A percentile compares a stretch with the other conserved stretches of the same genome.
phyloP scores from a whole-genome alignment of 2,888 invertebrate species.

The Clunio marinus region DNA sequence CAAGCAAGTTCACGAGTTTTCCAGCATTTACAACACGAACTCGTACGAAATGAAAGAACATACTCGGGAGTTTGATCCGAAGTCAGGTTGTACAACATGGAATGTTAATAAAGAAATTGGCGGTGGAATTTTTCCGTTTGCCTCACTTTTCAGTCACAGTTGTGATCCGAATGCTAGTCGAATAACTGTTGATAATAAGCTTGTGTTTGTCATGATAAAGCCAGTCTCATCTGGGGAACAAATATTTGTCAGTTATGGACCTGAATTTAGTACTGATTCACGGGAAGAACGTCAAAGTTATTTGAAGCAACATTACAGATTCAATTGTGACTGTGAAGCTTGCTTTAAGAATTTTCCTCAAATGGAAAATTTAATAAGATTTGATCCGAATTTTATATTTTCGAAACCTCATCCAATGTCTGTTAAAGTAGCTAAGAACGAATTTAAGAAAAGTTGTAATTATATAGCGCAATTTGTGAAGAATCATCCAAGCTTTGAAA shows the following conservation, averaged over 20 bases:
- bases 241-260: constrained; percentile 78
- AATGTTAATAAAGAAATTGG: not conserved
- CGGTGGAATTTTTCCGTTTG: constrained; percentile 49
- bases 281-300: constrained; percentile 56
- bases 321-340: constrained; percentile 71
- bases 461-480: not conserved
- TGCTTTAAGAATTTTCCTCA: constrained; percentile 67
- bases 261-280: constrained; percentile 46
- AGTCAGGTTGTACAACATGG: too few relatives aligned
- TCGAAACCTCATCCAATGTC: not conserved
- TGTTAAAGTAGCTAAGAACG: not conserved
- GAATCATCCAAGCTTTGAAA: not conserved
- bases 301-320: constrained; percentile 67
- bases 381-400: not conserved
- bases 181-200: not conserved
- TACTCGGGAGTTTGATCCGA: not conserved
- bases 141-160: constrained; percentile 80
- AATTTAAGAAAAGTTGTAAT: not conserved
- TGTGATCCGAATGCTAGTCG: constrained; percentile 71
- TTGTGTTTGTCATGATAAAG: constrained; percentile 56
- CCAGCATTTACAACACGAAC: constrained; percentile 1
- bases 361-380: not conserved
- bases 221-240: constrained; percentile 68
- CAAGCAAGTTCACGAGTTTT: not conserved
- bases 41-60: not conserved